phyloP scores from a whole-genome alignment of 2,113 vertebrate genomes.

The Notothenia coriiceps region DNA sequence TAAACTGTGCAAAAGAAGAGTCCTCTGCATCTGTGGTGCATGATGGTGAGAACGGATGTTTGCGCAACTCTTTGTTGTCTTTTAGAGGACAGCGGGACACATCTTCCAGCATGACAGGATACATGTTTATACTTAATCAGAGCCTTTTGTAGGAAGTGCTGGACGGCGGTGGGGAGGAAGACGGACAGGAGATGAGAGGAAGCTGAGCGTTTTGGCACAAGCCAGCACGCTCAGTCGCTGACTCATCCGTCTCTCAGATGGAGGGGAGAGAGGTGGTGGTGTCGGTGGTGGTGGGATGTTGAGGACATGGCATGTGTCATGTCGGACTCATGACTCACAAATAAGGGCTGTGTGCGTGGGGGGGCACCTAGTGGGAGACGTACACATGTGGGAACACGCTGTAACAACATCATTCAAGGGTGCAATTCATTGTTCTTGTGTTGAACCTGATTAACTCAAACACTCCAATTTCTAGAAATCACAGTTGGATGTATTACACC shows the following conservation, averaged over 20 bases:
- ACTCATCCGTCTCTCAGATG: conserved; percentile 70
- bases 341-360: conserved; percentile 9
- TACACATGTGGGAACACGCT: conserved; percentile 17
- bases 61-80: conserved; percentile 55
- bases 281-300: conserved; percentile 12
- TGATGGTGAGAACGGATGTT: conserved; percentile 3
- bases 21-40: neutral
- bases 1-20: neutral
- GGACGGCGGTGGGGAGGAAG: conserved; percentile 23
- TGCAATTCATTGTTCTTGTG: neutral
- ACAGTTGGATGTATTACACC: neutral
- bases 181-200: conserved; percentile 53
- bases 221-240: conserved; percentile 48
- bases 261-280: neutral
- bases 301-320: conserved; percentile 43
- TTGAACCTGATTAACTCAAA: neutral
- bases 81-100: conserved; percentile 35
- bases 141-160: conserved; percentile 46
- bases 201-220: conserved; percentile 48
- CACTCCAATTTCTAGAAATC: neutral
- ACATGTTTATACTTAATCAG: conserved; percentile 69
- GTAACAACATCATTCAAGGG: neutral
- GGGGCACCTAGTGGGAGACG: conserved; percentile 5
- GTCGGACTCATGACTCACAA: conserved; percentile 59
- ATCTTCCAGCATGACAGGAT: conserved; percentile 23